A percentile compares a stretch with the other conserved stretches of the same genome.
phyloP scores from a whole-genome alignment of 30 jellyfish, hydroid and myxozoan genomes.

The Turritopsis rubra region DNA sequence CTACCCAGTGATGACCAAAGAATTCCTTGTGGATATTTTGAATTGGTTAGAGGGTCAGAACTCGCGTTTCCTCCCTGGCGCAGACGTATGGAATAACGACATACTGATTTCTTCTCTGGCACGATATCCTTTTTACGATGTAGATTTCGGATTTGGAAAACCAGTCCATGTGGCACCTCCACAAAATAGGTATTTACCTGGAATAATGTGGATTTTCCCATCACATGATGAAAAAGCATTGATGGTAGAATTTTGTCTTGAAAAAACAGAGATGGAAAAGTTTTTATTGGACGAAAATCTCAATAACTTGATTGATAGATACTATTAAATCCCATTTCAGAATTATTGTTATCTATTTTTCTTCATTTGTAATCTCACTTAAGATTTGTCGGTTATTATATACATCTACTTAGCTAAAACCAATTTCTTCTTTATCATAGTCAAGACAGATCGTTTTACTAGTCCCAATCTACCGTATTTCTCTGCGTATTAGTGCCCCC shows the following conservation, averaged over 20 bases:
- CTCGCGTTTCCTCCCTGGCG: background rate
- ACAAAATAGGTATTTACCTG: background rate
- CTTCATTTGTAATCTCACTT: no score
- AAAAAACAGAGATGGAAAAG: background rate
- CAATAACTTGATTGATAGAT: background rate
- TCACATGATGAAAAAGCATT: background rate
- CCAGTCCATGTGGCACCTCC: background rate
- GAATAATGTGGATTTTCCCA: background rate
- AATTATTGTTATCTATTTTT: no score
- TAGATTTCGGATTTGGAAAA: background rate
- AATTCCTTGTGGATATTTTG: background rate
- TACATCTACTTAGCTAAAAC: no score
- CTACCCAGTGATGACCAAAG: background rate
- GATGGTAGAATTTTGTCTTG: background rate
- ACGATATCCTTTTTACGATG: background rate
- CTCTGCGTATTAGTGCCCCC: no score
- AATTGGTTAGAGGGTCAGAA: background rate
- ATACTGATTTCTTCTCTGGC: background rate
- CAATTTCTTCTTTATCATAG: no score
- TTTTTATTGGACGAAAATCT: background rate
- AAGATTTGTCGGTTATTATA: no score
- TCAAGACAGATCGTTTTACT: no score
- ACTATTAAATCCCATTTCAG: no score
- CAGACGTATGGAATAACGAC: background rate
- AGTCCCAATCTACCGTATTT: no score